Conservation (phyloP, 2,797 vertebrate species). For the Mormyrops attenuatus region DNA sequence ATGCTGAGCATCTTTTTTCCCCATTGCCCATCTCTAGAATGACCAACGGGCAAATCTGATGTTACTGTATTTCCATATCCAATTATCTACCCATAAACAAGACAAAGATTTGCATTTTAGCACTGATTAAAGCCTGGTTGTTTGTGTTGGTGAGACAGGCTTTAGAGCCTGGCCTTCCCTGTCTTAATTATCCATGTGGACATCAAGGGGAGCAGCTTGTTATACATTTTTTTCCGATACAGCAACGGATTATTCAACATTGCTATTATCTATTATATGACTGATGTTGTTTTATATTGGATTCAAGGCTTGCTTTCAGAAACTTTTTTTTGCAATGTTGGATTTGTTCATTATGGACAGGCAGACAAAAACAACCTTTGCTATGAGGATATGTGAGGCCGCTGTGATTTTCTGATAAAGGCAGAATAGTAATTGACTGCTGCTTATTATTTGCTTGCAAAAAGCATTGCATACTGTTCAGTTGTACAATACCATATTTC, state of each 20-base stretch:
- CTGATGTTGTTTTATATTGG: neutral
- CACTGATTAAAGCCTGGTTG: neutral
- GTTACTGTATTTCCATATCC: neutral
- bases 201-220: neutral
- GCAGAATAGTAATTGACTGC: neutral
- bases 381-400: neutral
- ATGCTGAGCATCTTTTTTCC: neutral
- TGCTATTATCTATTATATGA: conserved; percentile 1
- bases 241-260: neutral
- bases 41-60: neutral
- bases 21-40: neutral
- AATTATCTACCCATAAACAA: conserved; percentile 4
- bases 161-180: neutral
- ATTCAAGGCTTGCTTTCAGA: neutral
- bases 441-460: neutral
- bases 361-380: neutral
- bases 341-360: neutral
- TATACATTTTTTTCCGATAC: neutral
- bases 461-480: neutral
- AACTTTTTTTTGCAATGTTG: neutral
- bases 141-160: neutral
- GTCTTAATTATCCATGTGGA: neutral
- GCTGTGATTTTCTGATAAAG: neutral
- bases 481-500: neutral
- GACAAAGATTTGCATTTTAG: conserved; percentile 2